Conservation (phyloP, 2,888 invertebrate genomes). For the Drosophila parthenogenetica region DNA sequence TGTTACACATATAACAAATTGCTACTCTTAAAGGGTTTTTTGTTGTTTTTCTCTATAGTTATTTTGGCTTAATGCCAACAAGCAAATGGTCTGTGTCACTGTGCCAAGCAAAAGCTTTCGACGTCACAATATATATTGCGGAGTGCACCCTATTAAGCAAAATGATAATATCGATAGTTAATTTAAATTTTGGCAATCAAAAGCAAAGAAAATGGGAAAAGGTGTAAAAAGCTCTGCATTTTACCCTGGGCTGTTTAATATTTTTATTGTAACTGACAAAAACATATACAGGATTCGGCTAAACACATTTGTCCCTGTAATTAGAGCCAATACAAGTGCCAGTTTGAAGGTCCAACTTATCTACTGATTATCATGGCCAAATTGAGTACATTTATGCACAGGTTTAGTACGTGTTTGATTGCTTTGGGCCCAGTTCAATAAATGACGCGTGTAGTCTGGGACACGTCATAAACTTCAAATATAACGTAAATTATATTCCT, state of each 20-base stretch:
- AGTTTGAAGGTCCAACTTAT: neutral
- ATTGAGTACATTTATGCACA: conserved; percentile 10
- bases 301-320: neutral
- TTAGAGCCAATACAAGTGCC: neutral
- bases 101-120: conserved; percentile 30
- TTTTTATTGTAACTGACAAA: neutral
- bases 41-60: neutral
- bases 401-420: neutral
- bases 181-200: neutral
- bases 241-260: neutral
- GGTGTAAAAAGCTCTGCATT: neutral
- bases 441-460: conserved; percentile 28
- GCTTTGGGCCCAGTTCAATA: neutral
- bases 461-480: conserved; percentile 55
- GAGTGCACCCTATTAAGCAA: conserved; percentile 4
- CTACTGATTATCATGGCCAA: neutral
- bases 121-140: conserved; percentile 18
- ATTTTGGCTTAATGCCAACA: conserved; percentile 54
- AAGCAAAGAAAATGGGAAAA: neutral
- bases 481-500: conserved; percentile 48
- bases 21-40: conserved; percentile 13
- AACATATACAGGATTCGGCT: neutral
- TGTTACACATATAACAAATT: conserved; percentile 8
- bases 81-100: conserved; percentile 55
- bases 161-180: conserved; percentile 3